Base-by-base conservation (phyloP, 1,140 invertebrate species). In the Drosophila biarmipes region DNA sequence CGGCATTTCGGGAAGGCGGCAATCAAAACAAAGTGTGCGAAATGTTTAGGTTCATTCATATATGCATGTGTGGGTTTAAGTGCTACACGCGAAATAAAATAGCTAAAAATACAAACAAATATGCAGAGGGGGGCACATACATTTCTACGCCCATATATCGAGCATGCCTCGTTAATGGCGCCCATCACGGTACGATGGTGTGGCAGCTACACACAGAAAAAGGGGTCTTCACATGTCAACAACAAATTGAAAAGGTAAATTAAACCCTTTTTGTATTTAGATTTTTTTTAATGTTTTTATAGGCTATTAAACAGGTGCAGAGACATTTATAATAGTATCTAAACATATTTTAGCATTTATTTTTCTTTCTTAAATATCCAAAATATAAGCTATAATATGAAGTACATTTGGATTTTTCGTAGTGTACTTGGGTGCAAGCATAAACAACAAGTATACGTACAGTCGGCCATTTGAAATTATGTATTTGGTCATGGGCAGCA, bases 1-100 rank as follows among this genome's bases (percentile, higher is more conserved):
- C 29, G 56, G 55, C 45, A 66, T 45, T 54, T 45, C 31, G 55
- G 64, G n/a, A 69, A 69, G 35, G 35, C 51, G 68, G 38, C 72
- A 85, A 87, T 77, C 81, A 86, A 86, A 87, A 87, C 82, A 86
- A 82, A 86, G 78, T 82, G 68, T 82, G 81, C 73, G 61, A 86
- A 87, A 78, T 87, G 40, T 71, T 81, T 86, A 57, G 77, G 75
- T 85, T 51, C 31, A 63, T 73, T 21, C 49, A 27, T 27, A 46
- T 38, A 73, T 67, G 55, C 57, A 82, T 62, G 54, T 49, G 19
- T 34, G 34, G 7, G 43, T 21, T 37, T 27, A 29, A 48, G 45
- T 45, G 43, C 29, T 27, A 63, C 55, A 48, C 45, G 54, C 56
- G 46, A 64, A 45, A 67, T 78, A 51, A 75, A 75, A 75, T 75